These are phyloP conservation scores for Coendou prehensilis DNA, from an alignment of 2,797 vertebrate genomes.

Conservation along the genomic window DNA sequence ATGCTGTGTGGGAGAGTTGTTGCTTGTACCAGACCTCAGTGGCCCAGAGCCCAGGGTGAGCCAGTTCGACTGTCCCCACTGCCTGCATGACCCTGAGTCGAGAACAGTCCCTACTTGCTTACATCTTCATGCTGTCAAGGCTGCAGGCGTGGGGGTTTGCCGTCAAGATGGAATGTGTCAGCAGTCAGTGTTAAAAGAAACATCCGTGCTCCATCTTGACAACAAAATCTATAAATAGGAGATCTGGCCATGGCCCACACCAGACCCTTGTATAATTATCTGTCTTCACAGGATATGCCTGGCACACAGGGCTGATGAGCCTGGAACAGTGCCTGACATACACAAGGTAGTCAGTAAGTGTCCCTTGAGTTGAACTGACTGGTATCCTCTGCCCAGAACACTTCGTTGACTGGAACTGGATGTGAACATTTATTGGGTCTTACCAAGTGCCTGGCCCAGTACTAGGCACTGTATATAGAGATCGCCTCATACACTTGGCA, in stretches of 20 bases:
- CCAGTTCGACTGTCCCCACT: background rate
- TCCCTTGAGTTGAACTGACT: constrained; percentile 71
- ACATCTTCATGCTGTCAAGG: background rate
- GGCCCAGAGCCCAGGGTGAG: background rate
- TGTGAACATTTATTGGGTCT: constrained; percentile 72
- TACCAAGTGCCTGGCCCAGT: constrained; percentile 63
- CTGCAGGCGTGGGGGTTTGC: background rate
- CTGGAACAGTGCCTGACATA: constrained; percentile 64
- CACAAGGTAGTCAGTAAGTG: constrained; percentile 72
- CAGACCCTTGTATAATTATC: constrained; percentile 78
- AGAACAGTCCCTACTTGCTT: background rate
- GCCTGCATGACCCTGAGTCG: background rate
- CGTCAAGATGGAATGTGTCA: constrained; percentile 67
- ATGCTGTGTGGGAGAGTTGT: background rate
- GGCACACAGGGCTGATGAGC: constrained; percentile 61
- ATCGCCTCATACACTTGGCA: constrained; percentile 80
- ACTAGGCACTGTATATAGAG: constrained; percentile 78
- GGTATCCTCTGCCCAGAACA: constrained; percentile 66
- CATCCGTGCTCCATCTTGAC: constrained; percentile 66
- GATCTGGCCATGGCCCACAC: constrained; percentile 67
- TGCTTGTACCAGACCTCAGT: background rate
- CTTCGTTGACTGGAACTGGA: constrained; percentile 65
- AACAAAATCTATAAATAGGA: constrained; percentile 81
- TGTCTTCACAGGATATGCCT: constrained; percentile 77
- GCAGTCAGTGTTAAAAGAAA: constrained; percentile 77